Evolutionary conservation across 2,797 vertebrate species (phyloP).

Genomic region (Sebastes flavidus): DNA sequence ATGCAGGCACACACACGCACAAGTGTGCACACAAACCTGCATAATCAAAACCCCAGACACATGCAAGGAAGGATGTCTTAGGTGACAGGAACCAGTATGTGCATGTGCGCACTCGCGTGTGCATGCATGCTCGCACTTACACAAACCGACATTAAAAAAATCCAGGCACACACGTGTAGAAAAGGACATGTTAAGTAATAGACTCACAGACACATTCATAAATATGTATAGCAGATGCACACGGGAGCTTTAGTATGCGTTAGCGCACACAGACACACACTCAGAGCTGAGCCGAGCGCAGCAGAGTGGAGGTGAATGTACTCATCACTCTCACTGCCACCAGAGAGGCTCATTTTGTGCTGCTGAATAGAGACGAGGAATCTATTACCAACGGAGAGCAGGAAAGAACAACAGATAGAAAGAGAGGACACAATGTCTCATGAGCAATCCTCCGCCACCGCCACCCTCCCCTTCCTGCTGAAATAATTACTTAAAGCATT

Average conservation of each 20-base stretch:
- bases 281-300: slow-evolving; percentile 20
- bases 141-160: not conserved
- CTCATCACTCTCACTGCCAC: slow-evolving; percentile 66
- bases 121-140: not conserved
- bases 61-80: not conserved
- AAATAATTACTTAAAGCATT: slow-evolving; percentile 46
- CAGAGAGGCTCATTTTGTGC: slow-evolving; percentile 72
- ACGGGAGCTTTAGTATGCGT: not conserved
- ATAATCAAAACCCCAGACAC: slow-evolving; percentile 14
- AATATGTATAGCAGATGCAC: slow-evolving; percentile 31
- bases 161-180: not conserved
- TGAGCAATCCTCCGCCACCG: not conserved
- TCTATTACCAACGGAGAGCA: slow-evolving; percentile 61
- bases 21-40: not conserved
- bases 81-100: not conserved
- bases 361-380: slow-evolving; percentile 67
- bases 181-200: slow-evolving; percentile 16
- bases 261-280: slow-evolving; percentile 5
- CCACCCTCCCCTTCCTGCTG: not conserved
- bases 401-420: slow-evolving; percentile 59
- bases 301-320: slow-evolving; percentile 62
- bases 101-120: not conserved
- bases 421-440: slow-evolving; percentile 58
- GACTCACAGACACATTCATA: slow-evolving; percentile 10
- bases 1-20: not conserved